phyloP scores from a whole-genome alignment of 2,888 invertebrate genomes.

The Micoletzkya japonica region DNA sequence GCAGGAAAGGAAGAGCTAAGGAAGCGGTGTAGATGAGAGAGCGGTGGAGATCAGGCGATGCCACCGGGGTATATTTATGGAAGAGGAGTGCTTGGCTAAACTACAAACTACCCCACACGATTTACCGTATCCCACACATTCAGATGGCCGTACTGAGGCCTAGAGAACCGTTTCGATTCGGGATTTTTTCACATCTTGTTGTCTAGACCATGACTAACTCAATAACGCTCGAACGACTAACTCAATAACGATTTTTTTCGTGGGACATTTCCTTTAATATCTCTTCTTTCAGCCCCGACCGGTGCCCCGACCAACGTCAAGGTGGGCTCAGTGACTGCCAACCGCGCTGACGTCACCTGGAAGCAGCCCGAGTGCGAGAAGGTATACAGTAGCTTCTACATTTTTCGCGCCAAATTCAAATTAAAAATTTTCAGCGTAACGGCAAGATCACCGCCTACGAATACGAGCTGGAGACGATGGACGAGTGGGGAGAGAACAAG shows the following conservation, averaged over 20 bases:
- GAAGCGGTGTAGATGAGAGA: too few species aligned
- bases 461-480: constrained; percentile 58
- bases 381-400: neutral
- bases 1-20: too few species aligned
- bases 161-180: too few species aligned
- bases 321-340: constrained; percentile 51
- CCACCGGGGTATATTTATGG: too few species aligned
- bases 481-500: constrained; percentile 58
- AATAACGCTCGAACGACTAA: neutral
- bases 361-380: constrained; percentile 62
- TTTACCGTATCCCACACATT: too few species aligned
- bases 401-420: neutral
- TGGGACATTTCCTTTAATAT: too few species aligned
- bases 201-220: too few species aligned
- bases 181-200: too few species aligned
- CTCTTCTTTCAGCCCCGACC: constrained; percentile 49
- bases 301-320: constrained; percentile 57
- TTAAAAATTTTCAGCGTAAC: constrained; percentile 40
- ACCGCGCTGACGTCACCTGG: constrained; percentile 60
- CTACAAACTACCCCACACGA: too few species aligned
- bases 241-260: neutral
- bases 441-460: constrained; percentile 62
- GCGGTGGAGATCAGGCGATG: too few species aligned
- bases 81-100: too few species aligned
- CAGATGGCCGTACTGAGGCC: too few species aligned